phyloP scores from a whole-genome alignment of 2,888 invertebrate species.

The Neelides folsomi region DNA sequence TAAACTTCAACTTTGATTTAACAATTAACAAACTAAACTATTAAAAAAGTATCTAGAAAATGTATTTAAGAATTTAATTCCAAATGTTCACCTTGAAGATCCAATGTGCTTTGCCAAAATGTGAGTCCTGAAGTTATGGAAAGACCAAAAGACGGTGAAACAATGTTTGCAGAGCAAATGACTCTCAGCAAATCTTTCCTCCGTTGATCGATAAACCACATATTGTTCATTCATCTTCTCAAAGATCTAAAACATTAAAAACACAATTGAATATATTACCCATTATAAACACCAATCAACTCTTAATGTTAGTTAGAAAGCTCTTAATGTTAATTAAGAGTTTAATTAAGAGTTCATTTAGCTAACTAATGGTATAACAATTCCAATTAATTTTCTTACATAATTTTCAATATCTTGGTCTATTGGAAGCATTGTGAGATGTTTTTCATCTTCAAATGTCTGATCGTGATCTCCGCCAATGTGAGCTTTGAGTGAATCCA shows the following conservation, averaged over 20 bases:
- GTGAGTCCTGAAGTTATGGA: slow-evolving; percentile 21
- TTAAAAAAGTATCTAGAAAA: neutral
- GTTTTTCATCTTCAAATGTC: slow-evolving; percentile 9
- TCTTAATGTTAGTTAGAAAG: too few relatives aligned
- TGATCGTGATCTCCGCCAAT: slow-evolving; percentile 22
- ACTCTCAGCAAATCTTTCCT: neutral
- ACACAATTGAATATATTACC: neutral
- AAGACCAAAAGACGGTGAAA: slow-evolving; percentile 7
- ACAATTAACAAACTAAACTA: neutral
- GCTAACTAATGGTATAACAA: too few relatives aligned
- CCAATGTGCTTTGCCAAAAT: slow-evolving; percentile 22
- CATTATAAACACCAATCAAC: neutral
- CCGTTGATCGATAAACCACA: neutral
- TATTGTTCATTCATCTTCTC: neutral
- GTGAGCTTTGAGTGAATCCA: slow-evolving; percentile 28
- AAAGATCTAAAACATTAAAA: neutral
- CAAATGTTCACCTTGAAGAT: slow-evolving; percentile 12
- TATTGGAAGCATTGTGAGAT: slow-evolving; percentile 12
- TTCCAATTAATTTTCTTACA: slow-evolving; percentile 12
- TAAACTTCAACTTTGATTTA: neutral
- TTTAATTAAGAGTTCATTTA: too few relatives aligned
- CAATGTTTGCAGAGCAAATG: slow-evolving; percentile 18
- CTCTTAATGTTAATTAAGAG: too few relatives aligned
- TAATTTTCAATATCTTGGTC: slow-evolving; percentile 20
- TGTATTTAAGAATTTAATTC: neutral